Percentiles rank a stretch among this genome's conserved stretches.
Evolutionary conservation across 2,888 invertebrate species (phyloP).

Genomic region (Dusona sp.): DNA sequence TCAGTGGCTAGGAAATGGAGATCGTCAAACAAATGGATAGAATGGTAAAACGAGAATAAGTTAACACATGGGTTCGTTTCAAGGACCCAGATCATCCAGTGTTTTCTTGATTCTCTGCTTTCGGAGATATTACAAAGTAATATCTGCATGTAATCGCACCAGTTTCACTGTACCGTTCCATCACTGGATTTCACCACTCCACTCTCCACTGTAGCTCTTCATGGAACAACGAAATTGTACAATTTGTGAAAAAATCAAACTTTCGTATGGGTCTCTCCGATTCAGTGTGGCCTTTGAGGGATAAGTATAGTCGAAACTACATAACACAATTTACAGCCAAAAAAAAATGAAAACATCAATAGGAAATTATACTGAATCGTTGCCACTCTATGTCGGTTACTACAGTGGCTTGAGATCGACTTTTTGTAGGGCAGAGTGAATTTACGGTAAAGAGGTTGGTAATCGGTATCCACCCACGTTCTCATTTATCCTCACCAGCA

Average conservation of each 20-base stretch:
- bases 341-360: neutral
- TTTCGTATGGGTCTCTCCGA: neutral
- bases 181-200: no score
- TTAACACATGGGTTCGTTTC: neutral
- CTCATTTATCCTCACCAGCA: slow-evolving; percentile 54
- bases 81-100: neutral
- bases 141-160: no score
- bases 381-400: neutral
- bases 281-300: neutral
- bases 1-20: neutral
- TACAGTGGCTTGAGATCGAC: neutral
- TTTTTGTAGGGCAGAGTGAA: slow-evolving; percentile 9
- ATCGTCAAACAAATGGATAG: neutral
- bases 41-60: neutral
- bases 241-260: neutral
- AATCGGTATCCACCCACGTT: slow-evolving; percentile 46
- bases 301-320: neutral
- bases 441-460: slow-evolving; percentile 61
- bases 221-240: neutral
- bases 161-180: no score
- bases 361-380: neutral
- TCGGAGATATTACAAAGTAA: neutral
- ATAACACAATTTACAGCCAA: neutral
- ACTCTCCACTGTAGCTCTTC: no score
- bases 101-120: neutral